These are phyloP conservation scores for Cephus nigrinus DNA, from an alignment of 2,888 invertebrate genomes.

Conservation along the genomic window DNA sequence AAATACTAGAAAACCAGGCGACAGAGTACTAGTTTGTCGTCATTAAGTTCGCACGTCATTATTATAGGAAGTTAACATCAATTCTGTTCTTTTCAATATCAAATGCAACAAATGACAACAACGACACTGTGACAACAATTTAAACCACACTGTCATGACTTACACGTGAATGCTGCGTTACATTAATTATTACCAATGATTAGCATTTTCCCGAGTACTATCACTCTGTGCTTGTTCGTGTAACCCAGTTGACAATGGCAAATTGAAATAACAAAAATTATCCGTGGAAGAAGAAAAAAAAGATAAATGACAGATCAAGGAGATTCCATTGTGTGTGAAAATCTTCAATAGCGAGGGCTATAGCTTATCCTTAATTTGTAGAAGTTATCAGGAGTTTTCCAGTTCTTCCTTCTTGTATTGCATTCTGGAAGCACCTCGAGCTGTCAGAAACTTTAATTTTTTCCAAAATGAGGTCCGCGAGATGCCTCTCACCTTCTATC, in stretches of 20 bases:
- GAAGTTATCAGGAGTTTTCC: neutral
- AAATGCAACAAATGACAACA: neutral
- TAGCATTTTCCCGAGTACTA: neutral
- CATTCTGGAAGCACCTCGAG: neutral
- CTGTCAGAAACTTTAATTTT: neutral
- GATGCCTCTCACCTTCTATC: neutral
- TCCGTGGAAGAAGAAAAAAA: neutral
- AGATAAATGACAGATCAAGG: neutral
- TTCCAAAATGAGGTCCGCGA: neutral
- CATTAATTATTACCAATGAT: neutral
- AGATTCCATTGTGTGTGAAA: neutral
- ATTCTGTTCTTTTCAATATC: neutral
- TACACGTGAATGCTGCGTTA: neutral
- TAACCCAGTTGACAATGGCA: neutral
- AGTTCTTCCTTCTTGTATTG: neutral
- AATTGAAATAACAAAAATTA: neutral
- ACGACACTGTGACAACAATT: neutral
- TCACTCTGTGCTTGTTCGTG: neutral
- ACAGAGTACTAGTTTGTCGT: neutral
- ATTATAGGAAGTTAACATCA: neutral
- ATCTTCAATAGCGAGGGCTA: neutral
- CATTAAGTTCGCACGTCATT: neutral
- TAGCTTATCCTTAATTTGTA: too few relatives aligned
- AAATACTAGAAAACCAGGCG: constrained; percentile 32
- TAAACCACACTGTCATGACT: neutral